Conservation (phyloP, 2,797 vertebrate genomes). For the Poeciliopsis paucimaculata region DNA sequence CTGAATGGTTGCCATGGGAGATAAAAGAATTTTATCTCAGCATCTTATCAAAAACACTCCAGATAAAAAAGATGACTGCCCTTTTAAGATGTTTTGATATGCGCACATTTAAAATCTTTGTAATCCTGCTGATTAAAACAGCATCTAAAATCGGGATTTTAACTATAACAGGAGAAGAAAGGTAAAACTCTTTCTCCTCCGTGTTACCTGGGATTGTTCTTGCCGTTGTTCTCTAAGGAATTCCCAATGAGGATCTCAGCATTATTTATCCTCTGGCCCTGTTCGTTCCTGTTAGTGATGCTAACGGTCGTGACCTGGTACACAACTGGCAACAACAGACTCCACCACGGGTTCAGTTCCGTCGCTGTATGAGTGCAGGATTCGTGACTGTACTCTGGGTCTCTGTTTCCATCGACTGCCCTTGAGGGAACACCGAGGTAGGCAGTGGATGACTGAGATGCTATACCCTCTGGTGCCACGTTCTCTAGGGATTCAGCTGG, state of each 20-base stretch:
- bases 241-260: not conserved
- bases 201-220: slow-evolving; percentile 9
- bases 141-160: not conserved
- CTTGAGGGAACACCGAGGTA: fast-evolving
- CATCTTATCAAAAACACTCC: too few relatives aligned
- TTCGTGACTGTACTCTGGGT: fast-evolving
- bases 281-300: not conserved
- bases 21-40: too few relatives aligned
- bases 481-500: not conserved
- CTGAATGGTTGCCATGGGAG: too few relatives aligned
- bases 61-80: too few relatives aligned
- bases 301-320: slow-evolving; percentile 4
- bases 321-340: not conserved
- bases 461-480: not conserved
- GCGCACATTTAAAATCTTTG: not conserved
- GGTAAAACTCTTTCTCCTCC: not conserved
- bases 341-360: not conserved
- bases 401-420: not conserved
- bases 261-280: not conserved
- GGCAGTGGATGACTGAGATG: not conserved
- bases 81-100: not conserved
- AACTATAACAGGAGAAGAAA: not conserved
- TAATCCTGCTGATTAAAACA: not conserved
- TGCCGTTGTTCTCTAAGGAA: not conserved
- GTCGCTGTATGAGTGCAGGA: not conserved